Evolutionary conservation across 2,113 vertebrate genomes (phyloP), one percentile per base, ranked within the genome.

Genomic region (Mesocricetus auratus): DNA sequence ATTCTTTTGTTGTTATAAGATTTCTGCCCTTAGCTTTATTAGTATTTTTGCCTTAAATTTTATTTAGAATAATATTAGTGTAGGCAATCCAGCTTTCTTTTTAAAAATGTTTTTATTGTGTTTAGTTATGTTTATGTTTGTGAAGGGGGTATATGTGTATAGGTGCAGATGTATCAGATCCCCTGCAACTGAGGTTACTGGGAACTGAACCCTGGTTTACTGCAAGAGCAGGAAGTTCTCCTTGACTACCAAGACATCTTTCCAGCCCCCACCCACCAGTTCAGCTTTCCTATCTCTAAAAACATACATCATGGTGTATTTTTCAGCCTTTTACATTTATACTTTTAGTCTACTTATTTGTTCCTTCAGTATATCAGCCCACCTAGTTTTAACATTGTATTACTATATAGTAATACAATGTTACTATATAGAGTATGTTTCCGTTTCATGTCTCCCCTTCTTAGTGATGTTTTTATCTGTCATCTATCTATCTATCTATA

Each of bases 41-140:
- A 73, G 45, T 83, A 47, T 83, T 92, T 24, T 73, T 74, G 31
- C 33, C 50, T 92, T 60, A 42, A 60, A 62, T 42, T 74, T 79
- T 74, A 39, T 87, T 74, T 86, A 85, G 29, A 75, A 64, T 74
- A 33, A 62, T 92, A 69, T 85, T 81, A 81, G 92, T 71, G 24
- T 75, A 81, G 19, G 39, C 19, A 64, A 8, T 92, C 11, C 21
- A 71, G 1, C 19, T 87, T 24, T 79, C 9, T 81, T 82, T 29
- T 56, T 7, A 31, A 21, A 85, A 62, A 47, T 33, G 33, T 33
- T 86, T 85, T 42, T 85, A 85, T 64, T 29, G 21, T 42, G 9
- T 66, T 47, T 64, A 83, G 29, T 66, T 71, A 50, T 17, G 2
- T n/a, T 16, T 87, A 33, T 71, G 36, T 39, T 60, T 50, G 12